Base-by-base conservation (phyloP, 1,140 invertebrate species). In the Patella vulgata region DNA sequence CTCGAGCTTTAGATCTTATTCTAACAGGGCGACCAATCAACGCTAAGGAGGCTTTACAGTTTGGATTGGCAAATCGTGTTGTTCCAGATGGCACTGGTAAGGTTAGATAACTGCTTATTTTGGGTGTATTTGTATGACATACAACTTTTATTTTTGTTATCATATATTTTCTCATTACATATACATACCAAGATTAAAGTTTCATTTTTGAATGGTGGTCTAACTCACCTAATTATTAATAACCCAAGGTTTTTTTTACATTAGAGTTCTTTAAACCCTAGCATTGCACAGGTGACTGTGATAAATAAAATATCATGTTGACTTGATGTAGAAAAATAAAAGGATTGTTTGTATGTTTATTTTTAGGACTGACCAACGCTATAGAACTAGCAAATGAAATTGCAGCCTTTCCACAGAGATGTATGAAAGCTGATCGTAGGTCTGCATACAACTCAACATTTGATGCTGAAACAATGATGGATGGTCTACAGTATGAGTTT, bases 1-100 rank as follows among this genome's bases (percentile, higher is more conserved):
- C 93, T 0, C 86, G 91, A 77, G 93, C 95, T 0, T 78, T 97
- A 65, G 95, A 97, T 81, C 77, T 97, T 36, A 91, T 97, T 58
- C 82, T 97, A 2, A 96, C 93, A 0, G 95, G 95, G 6, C 85
- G 93, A 48, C 78, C 87, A 19, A 87, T 96, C 4, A 55, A 44
- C 36, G 92, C 90, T 0, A 87, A 90, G 66, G 93, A 96, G 80
- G 94, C 94, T 1, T 83, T 91, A 21, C 85, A 90, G 48, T 90
- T 90, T 82, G 95, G 95, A 8, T 78, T 97, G 30, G 91, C 89
- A 0, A 91, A 91, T 81, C 87, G 90, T 78, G 73, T 93, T 17
- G 91, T 93, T 43, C 84, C 89, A 17, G 91, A 89, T 68, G 95
- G 95, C 48, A 89, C 91, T 77, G 89, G 92, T 92, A 82, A 75